Percentiles rank a stretch among this genome's conserved stretches.
phyloP scores from a whole-genome alignment of 2,888 invertebrate species.

The Trachelus tabidus region DNA sequence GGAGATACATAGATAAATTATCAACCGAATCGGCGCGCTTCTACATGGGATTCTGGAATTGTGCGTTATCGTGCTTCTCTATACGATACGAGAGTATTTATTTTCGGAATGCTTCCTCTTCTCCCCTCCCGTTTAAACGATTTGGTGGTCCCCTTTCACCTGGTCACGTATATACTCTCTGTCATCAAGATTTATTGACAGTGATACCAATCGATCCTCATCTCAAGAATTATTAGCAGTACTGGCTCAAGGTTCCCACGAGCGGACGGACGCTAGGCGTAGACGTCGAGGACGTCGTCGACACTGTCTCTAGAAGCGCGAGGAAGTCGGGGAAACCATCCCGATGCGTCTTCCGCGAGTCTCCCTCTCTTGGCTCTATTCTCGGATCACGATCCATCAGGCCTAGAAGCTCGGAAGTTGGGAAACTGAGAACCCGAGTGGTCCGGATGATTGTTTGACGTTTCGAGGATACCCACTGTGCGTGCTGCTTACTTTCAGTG shows the following conservation, averaged over 20 bases:
- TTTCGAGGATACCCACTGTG: background rate
- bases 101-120: background rate
- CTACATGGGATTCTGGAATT: constrained; percentile 1
- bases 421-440: background rate
- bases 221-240: background rate
- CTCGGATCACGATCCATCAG: background rate
- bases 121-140: background rate
- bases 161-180: background rate
- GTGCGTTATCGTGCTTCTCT: background rate
- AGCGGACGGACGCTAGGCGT: background rate
- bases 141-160: background rate
- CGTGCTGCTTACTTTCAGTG: background rate
- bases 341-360: background rate
- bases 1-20: constrained; percentile 7
- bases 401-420: background rate
- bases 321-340: background rate
- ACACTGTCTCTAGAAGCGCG: background rate
- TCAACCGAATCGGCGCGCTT: background rate
- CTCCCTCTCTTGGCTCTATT: constrained; percentile 5
- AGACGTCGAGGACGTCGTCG: background rate
- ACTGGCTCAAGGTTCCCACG: background rate
- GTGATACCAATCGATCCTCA: background rate
- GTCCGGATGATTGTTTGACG: constrained; percentile 1
- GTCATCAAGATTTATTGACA: background rate
- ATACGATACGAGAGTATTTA: background rate